These are phyloP conservation scores for Drosophila sulfurigaster DNA, from an alignment of 1,140 invertebrate genomes.

Conservation along the genomic window DNA sequence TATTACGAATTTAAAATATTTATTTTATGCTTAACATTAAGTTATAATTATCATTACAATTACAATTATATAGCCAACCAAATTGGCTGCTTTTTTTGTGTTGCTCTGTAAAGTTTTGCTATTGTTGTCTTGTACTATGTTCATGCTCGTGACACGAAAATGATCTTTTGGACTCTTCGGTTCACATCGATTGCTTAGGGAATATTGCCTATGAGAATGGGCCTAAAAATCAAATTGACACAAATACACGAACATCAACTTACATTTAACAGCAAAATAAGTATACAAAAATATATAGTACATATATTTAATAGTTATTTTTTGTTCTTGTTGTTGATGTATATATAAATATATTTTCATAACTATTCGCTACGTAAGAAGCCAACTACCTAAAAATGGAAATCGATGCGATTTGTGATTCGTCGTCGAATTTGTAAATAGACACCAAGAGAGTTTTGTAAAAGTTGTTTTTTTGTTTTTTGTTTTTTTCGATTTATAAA, in stretches of 20 bases:
- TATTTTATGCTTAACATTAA: slow-evolving; percentile 32
- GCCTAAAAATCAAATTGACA: slow-evolving; percentile 65
- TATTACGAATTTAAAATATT: slow-evolving; percentile 37
- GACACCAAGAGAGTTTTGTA: slow-evolving; percentile 81
- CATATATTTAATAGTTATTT: slow-evolving; percentile 21
- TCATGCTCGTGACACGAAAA: slow-evolving; percentile 74
- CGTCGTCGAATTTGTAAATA: slow-evolving; percentile 61
- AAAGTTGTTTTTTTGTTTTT: slow-evolving; percentile 26
- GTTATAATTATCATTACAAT: slow-evolving; percentile 18
- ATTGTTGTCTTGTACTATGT: slow-evolving; percentile 77
- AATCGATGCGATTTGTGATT: slow-evolving; percentile 57
- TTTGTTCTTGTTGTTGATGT: background rate
- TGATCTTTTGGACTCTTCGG: slow-evolving; percentile 25
- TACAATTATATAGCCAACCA: slow-evolving; percentile 21
- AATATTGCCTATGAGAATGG: slow-evolving; percentile 56
- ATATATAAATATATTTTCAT: slow-evolving; percentile 48
- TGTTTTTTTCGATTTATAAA: slow-evolving; percentile 19
- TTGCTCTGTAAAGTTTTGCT: slow-evolving; percentile 67
- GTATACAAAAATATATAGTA: slow-evolving; percentile 76
- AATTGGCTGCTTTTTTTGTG: slow-evolving; percentile 20
- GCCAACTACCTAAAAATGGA: slow-evolving; percentile 69
- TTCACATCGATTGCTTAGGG: slow-evolving; percentile 32
- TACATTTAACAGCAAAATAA: slow-evolving; percentile 74
- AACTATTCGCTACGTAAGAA: slow-evolving; percentile 74
- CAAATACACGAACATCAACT: slow-evolving; percentile 52